Evolutionary conservation across 35 echinoderm and acorn worm species (phyloP), one percentile per base, ranked within the genome.

Genomic region (Strongylocentrotus purpuratus): DNA sequence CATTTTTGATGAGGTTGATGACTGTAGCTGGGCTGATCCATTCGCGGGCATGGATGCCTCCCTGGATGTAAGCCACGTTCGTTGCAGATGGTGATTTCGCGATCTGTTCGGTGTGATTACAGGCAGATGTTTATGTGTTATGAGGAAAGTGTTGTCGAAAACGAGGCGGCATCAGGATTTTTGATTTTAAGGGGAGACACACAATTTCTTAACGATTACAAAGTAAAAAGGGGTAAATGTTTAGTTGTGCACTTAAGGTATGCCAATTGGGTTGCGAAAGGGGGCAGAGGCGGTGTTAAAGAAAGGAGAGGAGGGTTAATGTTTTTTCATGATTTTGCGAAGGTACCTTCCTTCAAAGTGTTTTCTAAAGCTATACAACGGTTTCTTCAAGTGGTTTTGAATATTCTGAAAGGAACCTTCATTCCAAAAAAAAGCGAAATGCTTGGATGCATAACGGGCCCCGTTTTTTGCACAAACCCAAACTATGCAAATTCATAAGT

Each of bases 41-140:
- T 95, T 97, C 96, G 55, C 96, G 92, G 28, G 96, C 96, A 46
- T 97, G 96, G 14, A 97, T 97, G 14, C 96, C 96, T 25, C 94
- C 96, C 86, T 97, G 94, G 85, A 95, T 94, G 89, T 95, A 97
- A 2, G 91, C 95, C 0, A 93, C 91, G 46, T 50, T 93, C 17
- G 15, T 93, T 9, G 91, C 45, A 14, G 46, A 93, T 13, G 91
- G 48, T 15, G 45, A 50, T 47, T 48, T 93, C 18, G 32, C 48
- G 48, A 93, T 93, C 91, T 93, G 65, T 78, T 22, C 20, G 61
- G 25, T 70, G 25, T 70, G 17, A 70, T 4, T 4, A 70, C 50
- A 55, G 48, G 6, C 10, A 55, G 15, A 12, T 14, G 10, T 14
- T 55, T 55, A 55, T 55, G 50, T 41, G 50, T 15, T 14, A 55